These are phyloP conservation scores for Drosophila differens DNA, from an alignment of 2,888 invertebrate species.

Conservation along the genomic window DNA sequence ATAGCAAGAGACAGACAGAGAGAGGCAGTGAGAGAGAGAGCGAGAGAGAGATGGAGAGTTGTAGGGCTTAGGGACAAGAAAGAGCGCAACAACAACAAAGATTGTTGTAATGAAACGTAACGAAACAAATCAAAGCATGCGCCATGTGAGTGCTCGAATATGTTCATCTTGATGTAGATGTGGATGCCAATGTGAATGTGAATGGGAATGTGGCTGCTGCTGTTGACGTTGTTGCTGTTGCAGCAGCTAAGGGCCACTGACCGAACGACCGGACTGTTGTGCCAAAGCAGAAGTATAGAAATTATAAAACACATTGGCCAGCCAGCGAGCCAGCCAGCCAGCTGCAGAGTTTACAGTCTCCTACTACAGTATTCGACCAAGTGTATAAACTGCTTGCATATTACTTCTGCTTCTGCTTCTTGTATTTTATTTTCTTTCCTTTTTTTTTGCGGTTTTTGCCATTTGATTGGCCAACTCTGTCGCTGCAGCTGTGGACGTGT, in stretches of 20 bases:
- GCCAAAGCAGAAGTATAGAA: constrained; percentile 39
- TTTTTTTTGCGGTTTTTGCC: constrained; percentile 54
- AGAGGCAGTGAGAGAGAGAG: background rate
- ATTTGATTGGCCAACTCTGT: constrained; percentile 65
- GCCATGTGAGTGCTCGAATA: constrained; percentile 75
- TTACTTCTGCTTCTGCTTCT: constrained; percentile 46
- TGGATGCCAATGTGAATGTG: background rate
- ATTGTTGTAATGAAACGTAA: constrained; percentile 79
- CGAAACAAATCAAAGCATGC: constrained; percentile 79
- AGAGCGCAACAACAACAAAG: constrained; percentile 25
- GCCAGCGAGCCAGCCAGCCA: constrained; percentile 9
- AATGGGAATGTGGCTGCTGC: background rate
- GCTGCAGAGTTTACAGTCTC: background rate
- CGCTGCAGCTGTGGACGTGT: constrained; percentile 40
- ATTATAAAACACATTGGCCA: constrained; percentile 67
- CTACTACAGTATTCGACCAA: constrained; percentile 43
- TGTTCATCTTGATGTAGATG: constrained; percentile 60
- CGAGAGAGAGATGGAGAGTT: background rate
- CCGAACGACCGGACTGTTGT: background rate
- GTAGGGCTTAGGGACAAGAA: constrained; percentile 12
- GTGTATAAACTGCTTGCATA: constrained; percentile 72
- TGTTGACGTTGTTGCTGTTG: constrained; percentile 4
- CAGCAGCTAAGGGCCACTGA: constrained; percentile 23
- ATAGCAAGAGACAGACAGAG: constrained; percentile 1
- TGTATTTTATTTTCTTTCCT: constrained; percentile 9